phyloP scores from a whole-genome alignment of 2,113 vertebrate species.

The Oryctolagus cuniculus region mOryCun1.1 NC_091437.1:23196501-23197000 shows the following conservation, averaged over 20 bases:
- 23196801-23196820: conserved; percentile 99
- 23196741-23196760: conserved; percentile 96
- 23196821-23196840: conserved; percentile 97
- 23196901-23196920: conserved; percentile 98
- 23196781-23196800: conserved; percentile 97
- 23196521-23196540: conserved; percentile 35
- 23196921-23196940: conserved; percentile 95
- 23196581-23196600: conserved; percentile 57
- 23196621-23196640: conserved; percentile 80
- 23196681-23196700: conserved; percentile 92
- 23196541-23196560: conserved; percentile 73
- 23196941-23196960: conserved; percentile 96
- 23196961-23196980: conserved; percentile 99
- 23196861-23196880: conserved; percentile 96
- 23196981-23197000: conserved; percentile 97
- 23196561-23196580: conserved; percentile 78
- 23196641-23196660: neutral
- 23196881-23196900: conserved; percentile 96
- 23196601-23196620: conserved; percentile 76
- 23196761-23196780: conserved; percentile 99
- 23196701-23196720: conserved; percentile 99
- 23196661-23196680: conserved; percentile 19
- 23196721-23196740: conserved; percentile 95
- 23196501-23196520: conserved; percentile 80
- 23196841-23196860: conserved; percentile 96